phyloP scores from a whole-genome alignment of 2,888 invertebrate genomes.

The Laspeyria flexula region DNA sequence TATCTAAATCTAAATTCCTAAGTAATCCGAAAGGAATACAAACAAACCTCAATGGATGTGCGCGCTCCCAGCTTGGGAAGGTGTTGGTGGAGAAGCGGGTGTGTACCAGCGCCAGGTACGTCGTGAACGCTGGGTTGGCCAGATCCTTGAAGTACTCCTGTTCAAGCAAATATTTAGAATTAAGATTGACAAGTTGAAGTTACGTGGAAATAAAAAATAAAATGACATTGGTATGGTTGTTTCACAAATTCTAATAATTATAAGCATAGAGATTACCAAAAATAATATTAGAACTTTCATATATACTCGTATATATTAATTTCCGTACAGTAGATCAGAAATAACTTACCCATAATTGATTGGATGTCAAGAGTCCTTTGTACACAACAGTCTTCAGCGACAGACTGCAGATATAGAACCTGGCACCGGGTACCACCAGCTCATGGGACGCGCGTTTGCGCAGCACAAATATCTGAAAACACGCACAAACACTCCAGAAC shows the following conservation, averaged over 20 bases:
- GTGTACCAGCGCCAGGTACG: constrained; percentile 98
- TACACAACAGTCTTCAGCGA: constrained; percentile 96
- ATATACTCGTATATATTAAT: no score
- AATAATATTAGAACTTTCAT: no score
- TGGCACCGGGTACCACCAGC: constrained; percentile 92
- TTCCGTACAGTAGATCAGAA: no score
- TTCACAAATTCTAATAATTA: no score
- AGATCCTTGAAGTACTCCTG: constrained; percentile 91
- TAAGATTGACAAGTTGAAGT: no score
- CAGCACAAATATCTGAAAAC: constrained; percentile 93
- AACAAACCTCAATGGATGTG: constrained; percentile 96
- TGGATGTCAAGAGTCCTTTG: constrained; percentile 98
- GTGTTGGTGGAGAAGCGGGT: constrained; percentile 99
- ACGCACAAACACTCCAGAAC: constrained; percentile 39
- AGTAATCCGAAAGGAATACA: no score
- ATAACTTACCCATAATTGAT: constrained; percentile 92
- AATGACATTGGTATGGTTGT: no score
- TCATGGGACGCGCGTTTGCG: constrained; percentile 97
- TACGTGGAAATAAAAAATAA: no score
- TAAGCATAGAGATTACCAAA: no score
- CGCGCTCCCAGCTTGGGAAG: constrained; percentile 99
- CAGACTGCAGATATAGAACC: constrained; percentile 98
- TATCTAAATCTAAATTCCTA: no score
- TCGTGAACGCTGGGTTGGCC: constrained; percentile 92
- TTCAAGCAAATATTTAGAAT: background rate